Evolutionary conservation across 2,888 invertebrate species (phyloP).

Genomic region (Blastobasis adustella): DNA sequence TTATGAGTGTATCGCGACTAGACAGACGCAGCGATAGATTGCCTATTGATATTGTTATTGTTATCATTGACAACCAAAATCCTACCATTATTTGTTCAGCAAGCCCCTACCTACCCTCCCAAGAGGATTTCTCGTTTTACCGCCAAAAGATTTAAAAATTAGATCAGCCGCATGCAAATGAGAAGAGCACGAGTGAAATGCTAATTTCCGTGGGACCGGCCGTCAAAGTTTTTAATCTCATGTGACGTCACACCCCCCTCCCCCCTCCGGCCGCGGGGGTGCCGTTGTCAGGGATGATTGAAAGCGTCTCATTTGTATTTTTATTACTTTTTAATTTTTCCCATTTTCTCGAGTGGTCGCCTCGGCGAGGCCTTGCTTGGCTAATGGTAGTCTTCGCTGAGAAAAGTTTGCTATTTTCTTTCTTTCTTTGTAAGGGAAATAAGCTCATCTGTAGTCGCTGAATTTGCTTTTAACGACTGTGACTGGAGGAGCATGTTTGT

Average conservation of each 20-base stretch:
- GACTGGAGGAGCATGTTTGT: too few relatives aligned
- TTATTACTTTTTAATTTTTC: conserved; percentile 73
- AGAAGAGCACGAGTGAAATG: conserved; percentile 53
- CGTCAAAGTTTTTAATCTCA: conserved; percentile 74
- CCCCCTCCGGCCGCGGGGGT: conserved; percentile 21
- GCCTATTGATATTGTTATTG: too few relatives aligned
- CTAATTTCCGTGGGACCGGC: conserved; percentile 71
- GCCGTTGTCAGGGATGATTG: conserved; percentile 65
- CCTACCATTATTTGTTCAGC: too few relatives aligned
- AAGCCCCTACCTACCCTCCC: too few relatives aligned
- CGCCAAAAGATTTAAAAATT: conserved; percentile 27
- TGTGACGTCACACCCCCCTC: conserved; percentile 53
- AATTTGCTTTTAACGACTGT: too few relatives aligned
- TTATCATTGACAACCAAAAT: too few relatives aligned
- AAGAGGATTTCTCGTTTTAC: too few relatives aligned
- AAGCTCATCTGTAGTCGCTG: too few relatives aligned
- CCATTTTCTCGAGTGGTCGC: conserved; percentile 57
- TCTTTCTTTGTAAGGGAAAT: too few relatives aligned
- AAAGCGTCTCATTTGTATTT: conserved; percentile 71
- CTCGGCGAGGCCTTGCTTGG: conserved; percentile 8
- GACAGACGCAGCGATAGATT: too few relatives aligned
- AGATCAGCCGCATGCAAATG: conserved; percentile 59
- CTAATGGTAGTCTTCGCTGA: neutral
- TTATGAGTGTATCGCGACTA: too few relatives aligned
- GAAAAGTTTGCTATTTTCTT: too few relatives aligned